Evolutionary conservation across 2,797 vertebrate species (phyloP), one percentile per base, ranked within the genome.

Genomic region (Mycteria americana): DNA sequence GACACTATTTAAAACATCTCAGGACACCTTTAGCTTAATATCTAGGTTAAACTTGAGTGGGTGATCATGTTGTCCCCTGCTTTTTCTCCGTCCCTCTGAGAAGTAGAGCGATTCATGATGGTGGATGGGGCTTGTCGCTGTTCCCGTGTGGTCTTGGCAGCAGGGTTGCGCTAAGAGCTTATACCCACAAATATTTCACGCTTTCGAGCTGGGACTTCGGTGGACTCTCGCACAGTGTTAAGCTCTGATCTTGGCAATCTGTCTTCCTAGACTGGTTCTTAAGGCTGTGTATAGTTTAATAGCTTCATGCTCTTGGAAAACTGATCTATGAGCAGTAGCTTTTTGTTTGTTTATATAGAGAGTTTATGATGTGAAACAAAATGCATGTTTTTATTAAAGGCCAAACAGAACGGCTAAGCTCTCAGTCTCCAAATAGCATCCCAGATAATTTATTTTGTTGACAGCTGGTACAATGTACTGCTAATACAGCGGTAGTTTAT

Each of bases 401-500:
- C 37, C 64, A 75, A 70, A 70, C 24, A 74, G 70, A 91, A 31
- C 56, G 63, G 72, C 65, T 91, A 57, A 75, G 62, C 43, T 85
- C 48, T 79, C 37, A 11, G 39, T 35, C 72, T 91, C 76, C 77
- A 84, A 72, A 72, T 8, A 78, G 33, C 53, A 63, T 37, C 33
- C 48, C 50, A n/a, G 72, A 33, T 46, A 48, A 76, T 82, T 70
- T 74, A 35, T 95, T 89, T 85, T 78, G 82, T 57, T 93, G 76
- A 74, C 89, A 94, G 88, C 68, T 85, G 79, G 27, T 85, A 70
- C 53, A 67, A 53, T 2, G 3, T 60, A 18, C 88, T 74, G 79
- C 76, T 88, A 77, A 88, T 77, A 64, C 45, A 89, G 25, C 35
- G 28, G 45, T 25, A 88, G 78, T 88, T 92, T 92, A 67, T 46